Evolutionary conservation across 2,888 invertebrate species (phyloP), one percentile per base, ranked within the genome.

Genomic region (Boloria euphrosyne): DNA sequence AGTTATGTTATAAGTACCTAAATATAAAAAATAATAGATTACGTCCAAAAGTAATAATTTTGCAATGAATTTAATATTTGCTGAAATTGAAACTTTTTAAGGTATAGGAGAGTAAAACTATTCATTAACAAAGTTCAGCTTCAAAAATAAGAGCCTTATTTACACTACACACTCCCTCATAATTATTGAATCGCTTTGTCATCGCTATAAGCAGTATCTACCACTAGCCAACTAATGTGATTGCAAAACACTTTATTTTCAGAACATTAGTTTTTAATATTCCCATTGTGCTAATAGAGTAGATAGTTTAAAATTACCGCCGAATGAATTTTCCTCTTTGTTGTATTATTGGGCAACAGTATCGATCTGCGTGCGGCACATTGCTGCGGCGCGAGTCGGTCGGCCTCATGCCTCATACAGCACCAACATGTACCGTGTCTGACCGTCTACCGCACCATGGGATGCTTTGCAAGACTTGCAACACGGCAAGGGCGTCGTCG

Each of bases 401-500:
- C 65, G 50, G 66, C 70, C 69, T 62, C 69, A 66, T 71, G 61
- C 62, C 22, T 46, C 68, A 68, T 70, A 84, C 83, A 74, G 69
- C 77, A 80, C 86, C 72, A 87, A 74, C 83, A 85, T 87, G 89
- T 79, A 90, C 80, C 76, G 80, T 82, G 78, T 85, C 78, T 76
- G 71, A 68, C 76, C 72, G 70, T 76, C 75, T 77, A 76, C 83
- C 83, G 81, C 81, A 82, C 80, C 76, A 76, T 78, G 74, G 76
- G 78, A 78, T 83, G 83, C 82, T 82, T 84, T 84, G 82, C 82
- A 80, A 85, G 84, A 82, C 81, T 78, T 81, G 79, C 79, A 84
- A 83, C 86, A 85, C 81, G 81, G 87, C 86, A 87, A 88, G 84
- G 89, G 86, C 85, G 83, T 85, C 87, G 85, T 84, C 82, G 80